A percentile compares a stretch with the other conserved stretches of the same genome.
phyloP scores from a whole-genome alignment of 2,888 invertebrate species.

The Lymantria dispar region DNA sequence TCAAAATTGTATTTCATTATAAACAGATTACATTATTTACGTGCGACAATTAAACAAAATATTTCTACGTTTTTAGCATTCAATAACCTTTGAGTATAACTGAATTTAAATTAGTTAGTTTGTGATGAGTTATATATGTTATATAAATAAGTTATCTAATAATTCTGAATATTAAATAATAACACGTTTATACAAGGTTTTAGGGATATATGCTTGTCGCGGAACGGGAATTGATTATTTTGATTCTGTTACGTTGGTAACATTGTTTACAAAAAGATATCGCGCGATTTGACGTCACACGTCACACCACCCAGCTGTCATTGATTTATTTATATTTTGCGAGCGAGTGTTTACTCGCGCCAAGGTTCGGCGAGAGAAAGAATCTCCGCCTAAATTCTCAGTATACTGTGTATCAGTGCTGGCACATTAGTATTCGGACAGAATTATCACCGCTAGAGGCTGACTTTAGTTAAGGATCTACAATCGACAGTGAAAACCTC shows the following conservation, averaged over 20 bases:
- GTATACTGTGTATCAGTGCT: not conserved
- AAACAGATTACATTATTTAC: too few relatives aligned
- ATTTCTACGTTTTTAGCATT: too few relatives aligned
- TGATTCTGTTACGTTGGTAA: slow-evolving; percentile 53
- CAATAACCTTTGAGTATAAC: too few relatives aligned
- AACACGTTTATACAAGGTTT: too few relatives aligned
- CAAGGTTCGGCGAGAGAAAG: slow-evolving; percentile 10
- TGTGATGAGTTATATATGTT: too few relatives aligned
- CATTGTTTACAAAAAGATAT: slow-evolving; percentile 25
- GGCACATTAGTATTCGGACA: not conserved
- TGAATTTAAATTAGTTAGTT: too few relatives aligned
- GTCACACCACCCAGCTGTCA: slow-evolving; percentile 36
- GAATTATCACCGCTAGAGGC: not conserved
- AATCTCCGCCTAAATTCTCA: not conserved
- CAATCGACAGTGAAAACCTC: not conserved
- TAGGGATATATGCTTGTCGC: not conserved
- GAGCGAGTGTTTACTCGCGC: slow-evolving; percentile 20
- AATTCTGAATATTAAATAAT: too few relatives aligned
- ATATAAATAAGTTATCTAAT: too few relatives aligned
- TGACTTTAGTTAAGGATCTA: too few relatives aligned
- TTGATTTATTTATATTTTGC: slow-evolving; percentile 62
- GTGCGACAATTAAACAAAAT: too few relatives aligned
- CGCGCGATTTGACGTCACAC: slow-evolving; percentile 68
- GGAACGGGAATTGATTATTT: slow-evolving; percentile 39
- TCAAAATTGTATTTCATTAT: too few relatives aligned